Evolutionary conservation across 2,888 invertebrate species (phyloP), one percentile per base, ranked within the genome.

Genomic region (Patella depressa): DNA sequence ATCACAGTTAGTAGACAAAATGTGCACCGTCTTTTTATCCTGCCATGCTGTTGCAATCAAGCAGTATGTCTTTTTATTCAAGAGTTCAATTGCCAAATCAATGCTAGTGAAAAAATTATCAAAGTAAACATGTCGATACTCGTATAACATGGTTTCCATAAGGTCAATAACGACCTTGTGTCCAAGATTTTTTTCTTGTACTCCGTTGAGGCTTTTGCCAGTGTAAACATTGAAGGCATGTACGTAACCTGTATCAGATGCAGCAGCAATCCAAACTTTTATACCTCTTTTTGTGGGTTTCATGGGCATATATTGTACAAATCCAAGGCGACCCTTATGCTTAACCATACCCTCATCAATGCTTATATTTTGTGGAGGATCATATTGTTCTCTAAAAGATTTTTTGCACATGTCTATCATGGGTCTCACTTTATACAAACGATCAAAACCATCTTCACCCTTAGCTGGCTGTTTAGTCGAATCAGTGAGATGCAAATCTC

Each of bases 281-380:
- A 74, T 29, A 12, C 74, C 74, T 53, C 69, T 65, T 45, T 65
- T 74, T 2, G 53, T 69, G 17, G 74, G 74, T n/a, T 74, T 74
- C 17, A 17, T 45, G 2, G 74, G 70, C 65, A 74, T 74, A n/a
- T 65, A 74, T 29, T 74, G 74, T 53, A 34, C 53, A 19, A 59
- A 59, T 19, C 59, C 59, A 9, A 59, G 19, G n/a, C 59, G 15
- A 3, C 59, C 59, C 15, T 65, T 65, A 24, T 19, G 19, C 19
- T 65, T 17, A n/a, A 65, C 65, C 65, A 65, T 65, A 5, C 65
- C 65, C 24, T 19, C 65, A 65, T 65, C 59, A 59, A 59, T 59
- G 17, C 59, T 59, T n/a, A 59, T 59, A 19, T 59, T 9, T 59
- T 17, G 17, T 59, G 59, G 59, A 14, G 59, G 59, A 19, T 59